Evolutionary conservation across 2,888 invertebrate genomes (phyloP), one percentile per base, ranked within the genome.

Genomic region (Bellardia pandia): DNA sequence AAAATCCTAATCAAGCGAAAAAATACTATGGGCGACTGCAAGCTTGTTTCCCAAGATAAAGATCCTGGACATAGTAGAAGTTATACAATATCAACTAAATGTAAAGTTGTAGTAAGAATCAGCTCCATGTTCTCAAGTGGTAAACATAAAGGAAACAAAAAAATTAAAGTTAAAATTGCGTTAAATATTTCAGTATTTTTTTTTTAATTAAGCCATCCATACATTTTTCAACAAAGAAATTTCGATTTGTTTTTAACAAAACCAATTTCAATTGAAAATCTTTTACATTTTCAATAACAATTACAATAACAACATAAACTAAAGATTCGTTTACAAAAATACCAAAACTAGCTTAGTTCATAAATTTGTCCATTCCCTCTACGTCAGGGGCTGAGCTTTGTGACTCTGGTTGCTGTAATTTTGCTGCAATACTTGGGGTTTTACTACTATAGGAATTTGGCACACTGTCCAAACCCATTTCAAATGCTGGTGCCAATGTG

Each of bases 401-500:
- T 51, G 71, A 40, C n/a, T 11, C 5, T 60, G 60, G 6, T 62
- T 13, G 37, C 8, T 33, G 68, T 14, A 58, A 68, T 48, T 69
- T 78, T 14, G 33, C 8, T 2, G n/a, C 13, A 6, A 42, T 1
- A 6, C 62, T 71, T 2, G 16, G 30, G 60, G 14, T n/a, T n/a
- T 0, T 30, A 8, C n/a, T 62, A 42, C 1, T 33, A 23, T 23
- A 1, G 2, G 51, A 7, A n/a, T 37, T 5, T 37, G 37, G 4
- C 37, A 5, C 8, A 48, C 79, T 48, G 62, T 37, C 45, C 48
- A 74, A 60, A 90, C 89, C 82, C 87, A 42, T 72, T 89, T 89
- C 45, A 74, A 88, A 75, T 53, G 56, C 13, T 11, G 85, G 79
- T 40, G 79, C 79, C 42, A 74, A 42, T 13, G 30, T 71, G 0